A percentile compares a stretch with the other conserved stretches of the same genome.
phyloP scores from a whole-genome alignment of 2,113 vertebrate species.

The Lasiurus borealis region DNA sequence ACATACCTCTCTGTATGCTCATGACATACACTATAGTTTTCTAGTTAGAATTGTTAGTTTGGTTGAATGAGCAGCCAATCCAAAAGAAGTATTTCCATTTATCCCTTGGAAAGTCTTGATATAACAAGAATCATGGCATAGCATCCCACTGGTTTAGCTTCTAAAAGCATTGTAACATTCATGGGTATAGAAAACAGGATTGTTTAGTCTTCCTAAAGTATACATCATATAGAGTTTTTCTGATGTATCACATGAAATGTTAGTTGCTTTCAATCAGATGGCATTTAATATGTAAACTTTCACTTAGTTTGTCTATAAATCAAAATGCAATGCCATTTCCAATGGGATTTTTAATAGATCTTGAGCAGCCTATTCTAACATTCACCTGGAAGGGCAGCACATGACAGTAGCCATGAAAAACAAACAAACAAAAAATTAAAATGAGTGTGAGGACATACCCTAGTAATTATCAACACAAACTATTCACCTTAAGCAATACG shows the following conservation, averaged over 20 bases:
- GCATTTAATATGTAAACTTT: slow-evolving; percentile 31
- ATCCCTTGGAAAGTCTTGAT: slow-evolving; percentile 72
- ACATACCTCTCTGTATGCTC: background rate
- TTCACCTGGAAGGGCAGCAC: background rate
- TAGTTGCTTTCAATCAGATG: slow-evolving; percentile 69
- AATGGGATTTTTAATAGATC: background rate
- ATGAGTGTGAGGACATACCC: background rate
- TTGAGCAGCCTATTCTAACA: background rate
- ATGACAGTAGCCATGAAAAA: background rate
- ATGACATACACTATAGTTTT: background rate
- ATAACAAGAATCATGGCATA: background rate
- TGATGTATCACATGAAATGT: slow-evolving; percentile 65
- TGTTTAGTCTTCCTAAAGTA: too few species aligned
- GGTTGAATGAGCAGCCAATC: background rate
- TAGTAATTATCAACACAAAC: background rate
- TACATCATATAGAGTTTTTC: too few species aligned
- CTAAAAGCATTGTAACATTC: background rate
- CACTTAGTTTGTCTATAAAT: background rate
- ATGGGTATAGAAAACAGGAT: too few species aligned
- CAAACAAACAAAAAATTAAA: background rate
- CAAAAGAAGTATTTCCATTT: slow-evolving; percentile 78
- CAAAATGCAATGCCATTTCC: background rate
- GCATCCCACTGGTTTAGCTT: background rate
- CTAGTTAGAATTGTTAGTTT: background rate
- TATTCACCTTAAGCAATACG: background rate